These are phyloP conservation scores for Ephialtes manifestator DNA, from an alignment of 2,888 invertebrate genomes.

Conservation along the genomic window DNA sequence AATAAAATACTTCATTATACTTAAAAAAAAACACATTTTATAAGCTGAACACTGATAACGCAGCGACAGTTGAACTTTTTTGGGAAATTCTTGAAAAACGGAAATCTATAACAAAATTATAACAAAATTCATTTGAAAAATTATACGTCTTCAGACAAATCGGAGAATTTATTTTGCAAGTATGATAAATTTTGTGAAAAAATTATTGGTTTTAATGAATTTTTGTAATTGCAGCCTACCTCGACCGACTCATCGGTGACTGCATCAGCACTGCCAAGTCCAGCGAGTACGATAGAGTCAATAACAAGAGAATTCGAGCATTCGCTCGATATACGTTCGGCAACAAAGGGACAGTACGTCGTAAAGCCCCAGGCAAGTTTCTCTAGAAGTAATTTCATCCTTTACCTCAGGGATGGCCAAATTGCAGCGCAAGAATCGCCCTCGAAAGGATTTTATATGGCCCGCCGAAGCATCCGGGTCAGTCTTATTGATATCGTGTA, in stretches of 20 bases:
- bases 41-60: too few relatives aligned
- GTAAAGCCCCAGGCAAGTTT: constrained; percentile 88
- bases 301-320: constrained; percentile 94
- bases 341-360: constrained; percentile 89
- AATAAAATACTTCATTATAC: too few relatives aligned
- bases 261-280: constrained; percentile 90
- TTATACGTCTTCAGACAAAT: too few relatives aligned
- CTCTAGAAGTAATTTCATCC: constrained; percentile 74
- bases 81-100: too few relatives aligned
- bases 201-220: background rate
- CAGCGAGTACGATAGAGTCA: constrained; percentile 93
- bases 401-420: constrained; percentile 73
- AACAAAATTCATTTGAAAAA: too few relatives aligned
- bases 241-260: constrained; percentile 83
- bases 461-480: constrained; percentile 73
- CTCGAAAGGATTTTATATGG: constrained; percentile 73
- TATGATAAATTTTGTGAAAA: too few relatives aligned
- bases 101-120: too few relatives aligned
- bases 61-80: too few relatives aligned
- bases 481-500: constrained; percentile 67
- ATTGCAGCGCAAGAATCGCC: constrained; percentile 72
- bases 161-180: background rate
- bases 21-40: too few relatives aligned
- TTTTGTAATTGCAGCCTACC: constrained; percentile 84
- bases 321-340: constrained; percentile 90